Base-by-base conservation (phyloP, 2,888 invertebrate genomes). In the Pediacus dermestoides region DNA sequence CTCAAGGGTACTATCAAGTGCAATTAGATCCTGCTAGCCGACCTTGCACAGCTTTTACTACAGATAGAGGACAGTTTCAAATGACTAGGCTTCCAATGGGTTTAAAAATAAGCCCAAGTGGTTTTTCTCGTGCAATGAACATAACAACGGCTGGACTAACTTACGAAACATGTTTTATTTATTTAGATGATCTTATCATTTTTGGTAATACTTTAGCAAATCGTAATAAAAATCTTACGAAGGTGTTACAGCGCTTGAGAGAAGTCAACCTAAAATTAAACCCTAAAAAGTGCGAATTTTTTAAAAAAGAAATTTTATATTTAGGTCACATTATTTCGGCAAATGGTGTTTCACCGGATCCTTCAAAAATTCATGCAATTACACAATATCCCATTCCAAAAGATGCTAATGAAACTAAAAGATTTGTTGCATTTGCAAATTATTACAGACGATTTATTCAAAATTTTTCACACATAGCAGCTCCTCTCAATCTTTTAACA, bases 1-100 rank as follows among this genome's bases (percentile, higher is more conserved):
- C 23, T 3, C 49, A 54, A 36, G 50, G 52, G 10, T 51, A 51
- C 30, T 52, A 51, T 41, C 52, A 53, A 36, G 36, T 45, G 27
- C 48, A 50, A 39, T 27, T 53, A 34, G 33, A 44, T 14, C 27
- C 36, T 2, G 18, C 22, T 11, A 41, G 45, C 18, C 30, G 53
- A 38, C 37, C 40, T 15, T 50, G 26, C 36, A 54, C 50, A 16
- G 47, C 48, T 21, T 53, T 52, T 37, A 44, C 44, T 2, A 50
- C 52, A n/a, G 37, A 43, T 28, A 34, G 39, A 34, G 48, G 44
- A 12, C 53, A 54, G 28, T 55, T 36, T 32, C 50, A 51, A 37
- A 42, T 53, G 43, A 51, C 26, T 16, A 43, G 47, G 31, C 21
- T 45, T 22, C 48, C 50, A 13, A 48, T 52, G 39, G 48, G 55